phyloP scores from a whole-genome alignment of 2,113 vertebrate genomes.

The Progne subis region DNA sequence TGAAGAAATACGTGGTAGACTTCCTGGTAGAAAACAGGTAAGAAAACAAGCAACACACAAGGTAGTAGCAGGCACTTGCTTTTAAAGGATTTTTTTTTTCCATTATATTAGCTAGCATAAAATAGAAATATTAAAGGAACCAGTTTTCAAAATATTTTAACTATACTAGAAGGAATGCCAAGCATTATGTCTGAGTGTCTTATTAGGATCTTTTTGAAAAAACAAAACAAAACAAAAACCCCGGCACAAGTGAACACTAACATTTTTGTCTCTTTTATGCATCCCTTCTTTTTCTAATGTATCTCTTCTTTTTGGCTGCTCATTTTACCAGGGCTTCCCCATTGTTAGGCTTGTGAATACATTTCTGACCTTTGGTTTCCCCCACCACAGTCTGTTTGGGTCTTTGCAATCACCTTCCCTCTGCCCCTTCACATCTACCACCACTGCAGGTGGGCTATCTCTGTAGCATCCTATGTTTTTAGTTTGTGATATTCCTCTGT shows the following conservation, averaged over 20 bases:
- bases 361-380: slow-evolving; percentile 58
- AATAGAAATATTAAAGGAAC: not conserved
- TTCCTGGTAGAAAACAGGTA: slow-evolving; percentile 93
- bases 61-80: not conserved
- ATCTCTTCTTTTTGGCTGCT: slow-evolving; percentile 29
- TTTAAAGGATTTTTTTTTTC: not conserved
- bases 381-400: slow-evolving; percentile 52
- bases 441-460: slow-evolving; percentile 64
- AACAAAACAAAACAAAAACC: not conserved
- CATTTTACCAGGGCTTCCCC: slow-evolving; percentile 1
- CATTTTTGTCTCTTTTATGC: not conserved
- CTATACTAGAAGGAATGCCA: not conserved
- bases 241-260: not conserved
- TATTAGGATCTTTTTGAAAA: not conserved
- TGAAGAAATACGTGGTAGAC: slow-evolving; percentile 94
- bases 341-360: slow-evolving; percentile 49
- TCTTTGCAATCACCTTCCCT: slow-evolving; percentile 57
- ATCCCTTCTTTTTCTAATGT: not conserved
- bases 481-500: slow-evolving; percentile 54
- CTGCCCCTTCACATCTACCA: slow-evolving; percentile 41
- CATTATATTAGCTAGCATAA: not conserved
- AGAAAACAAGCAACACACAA: slow-evolving; percentile 34
- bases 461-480: slow-evolving; percentile 64
- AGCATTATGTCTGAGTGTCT: not conserved
- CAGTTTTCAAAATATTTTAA: not conserved